phyloP scores from a whole-genome alignment of 2,888 invertebrate genomes.

The Matsumyia berberina region DNA sequence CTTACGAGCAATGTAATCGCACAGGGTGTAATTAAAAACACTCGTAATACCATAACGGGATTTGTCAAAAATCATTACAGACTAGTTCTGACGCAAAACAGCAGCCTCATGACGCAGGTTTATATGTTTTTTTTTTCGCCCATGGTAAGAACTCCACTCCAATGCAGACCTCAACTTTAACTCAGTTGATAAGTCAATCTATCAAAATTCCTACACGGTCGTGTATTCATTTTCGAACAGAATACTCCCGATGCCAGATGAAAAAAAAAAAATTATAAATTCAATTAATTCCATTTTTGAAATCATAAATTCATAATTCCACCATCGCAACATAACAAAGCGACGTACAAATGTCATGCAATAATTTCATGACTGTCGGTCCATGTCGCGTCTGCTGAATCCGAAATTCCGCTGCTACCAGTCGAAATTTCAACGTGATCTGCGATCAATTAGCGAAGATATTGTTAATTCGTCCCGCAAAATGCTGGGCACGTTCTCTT shows the following conservation, averaged over 20 bases:
- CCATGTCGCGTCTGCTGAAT: conserved; percentile 30
- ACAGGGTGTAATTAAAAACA: conserved; percentile 44
- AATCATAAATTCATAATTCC: conserved; percentile 76
- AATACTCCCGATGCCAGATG: conserved; percentile 37
- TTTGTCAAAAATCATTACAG: conserved; percentile 24
- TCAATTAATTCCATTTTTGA: conserved; percentile 71
- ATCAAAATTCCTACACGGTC: conserved; percentile 63
- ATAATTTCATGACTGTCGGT: conserved; percentile 71
- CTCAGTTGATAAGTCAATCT: conserved; percentile 36
- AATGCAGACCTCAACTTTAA: neutral
- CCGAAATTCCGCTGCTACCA: conserved; percentile 55
- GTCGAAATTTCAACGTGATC: conserved; percentile 59
- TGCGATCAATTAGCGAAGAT: conserved; percentile 83
- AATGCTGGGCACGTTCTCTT: conserved; percentile 84
- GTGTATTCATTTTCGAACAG: conserved; percentile 61
- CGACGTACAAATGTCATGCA: conserved; percentile 72
- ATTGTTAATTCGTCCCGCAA: conserved; percentile 80
- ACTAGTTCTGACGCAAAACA: conserved; percentile 37
- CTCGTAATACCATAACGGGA: conserved; percentile 29
- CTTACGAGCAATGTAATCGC: conserved; percentile 13
- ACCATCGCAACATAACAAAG: conserved; percentile 69
- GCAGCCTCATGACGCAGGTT: conserved; percentile 12
- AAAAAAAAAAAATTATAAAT: conserved; percentile 48
- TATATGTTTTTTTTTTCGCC: conserved; percentile 32
- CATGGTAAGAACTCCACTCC: conserved; percentile 3